Evolutionary conservation across 2,113 vertebrate species (phyloP), one percentile per base, ranked within the genome.

Genomic region (Melanerpes formicivorus): DNA sequence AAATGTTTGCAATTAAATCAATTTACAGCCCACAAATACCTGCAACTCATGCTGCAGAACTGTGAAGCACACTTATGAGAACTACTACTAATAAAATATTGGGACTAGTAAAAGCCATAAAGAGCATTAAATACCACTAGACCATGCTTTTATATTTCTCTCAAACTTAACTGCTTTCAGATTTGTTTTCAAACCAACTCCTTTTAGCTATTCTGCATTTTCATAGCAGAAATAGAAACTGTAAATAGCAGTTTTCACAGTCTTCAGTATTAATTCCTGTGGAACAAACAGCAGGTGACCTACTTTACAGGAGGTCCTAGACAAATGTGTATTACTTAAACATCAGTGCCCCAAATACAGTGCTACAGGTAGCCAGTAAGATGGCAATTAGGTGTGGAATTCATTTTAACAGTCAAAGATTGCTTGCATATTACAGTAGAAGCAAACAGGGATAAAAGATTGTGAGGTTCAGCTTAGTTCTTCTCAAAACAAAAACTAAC

Each of bases 271-370:
- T 88, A 82, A 96, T 59, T 91, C 52, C 73, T 60, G 83, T 60
- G 67, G 78, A 96, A 95, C 73, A 94, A 97, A 97, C 92, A 97
- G 96, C 95, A 97, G 95, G 90, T 96, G 88, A 95, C 95, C 95
- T 95, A 84, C 90, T 97, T 98, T 96, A 26, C 52, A 93, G 70
- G 89, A 96, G 96, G 96, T 70, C 62, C 21, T 64, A 84, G 79
- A 92, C 54, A 95, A 94, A 16, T 52, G 60, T 44, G 32, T 44
- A 89, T 90, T 95, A 92, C 80, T 90, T 60, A 59, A 82, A 67
- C 23, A 79, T 84, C 73, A 74, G 50, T 52, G 85, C 37, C 64
- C 75, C 70, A 91, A 94, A 93, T 3, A 84, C 32, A 22, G 81
- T 42, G 18, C 34, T 30, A 90, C 54, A 93, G 75, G n/a, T 80